These are phyloP conservation scores for Penaeus japonicus DNA, from an alignment of 1,140 invertebrate genomes.

Conservation along the genomic window DNA sequence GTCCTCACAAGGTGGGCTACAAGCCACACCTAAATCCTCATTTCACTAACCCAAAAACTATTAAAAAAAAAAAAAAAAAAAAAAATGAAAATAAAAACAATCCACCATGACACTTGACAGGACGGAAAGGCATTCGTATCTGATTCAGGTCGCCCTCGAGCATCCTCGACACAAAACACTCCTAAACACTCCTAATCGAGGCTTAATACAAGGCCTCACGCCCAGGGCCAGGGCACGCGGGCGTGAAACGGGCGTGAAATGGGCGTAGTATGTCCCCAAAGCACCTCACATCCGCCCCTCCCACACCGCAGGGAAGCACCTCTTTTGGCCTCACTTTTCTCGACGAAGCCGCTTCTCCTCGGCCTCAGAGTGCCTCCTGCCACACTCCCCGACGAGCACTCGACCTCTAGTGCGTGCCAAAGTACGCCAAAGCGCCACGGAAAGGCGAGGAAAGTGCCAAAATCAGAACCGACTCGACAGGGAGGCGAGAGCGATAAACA, in stretches of 20 bases:
- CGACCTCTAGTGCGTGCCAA: neutral
- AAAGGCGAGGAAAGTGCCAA: neutral
- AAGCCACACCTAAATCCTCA: no score
- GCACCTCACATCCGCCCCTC: neutral
- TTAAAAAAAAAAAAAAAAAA: no score
- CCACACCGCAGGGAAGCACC: conserved; percentile 10
- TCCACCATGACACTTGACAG: no score
- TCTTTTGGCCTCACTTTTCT: neutral
- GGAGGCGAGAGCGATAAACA: conserved; percentile 20
- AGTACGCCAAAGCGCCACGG: neutral
- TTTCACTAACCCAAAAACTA: no score
- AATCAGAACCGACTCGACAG: conserved; percentile 44
- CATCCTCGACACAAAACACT: no score
- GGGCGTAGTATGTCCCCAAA: neutral
- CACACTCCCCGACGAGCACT: conserved; percentile 11
- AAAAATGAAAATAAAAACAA: no score
- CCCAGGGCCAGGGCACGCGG: neutral
- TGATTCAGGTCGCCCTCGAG: no score
- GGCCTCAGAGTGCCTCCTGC: neutral
- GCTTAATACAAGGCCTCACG: neutral
- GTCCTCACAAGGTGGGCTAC: no score
- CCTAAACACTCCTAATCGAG: no score
- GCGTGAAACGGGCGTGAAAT: neutral
- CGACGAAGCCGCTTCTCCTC: neutral
- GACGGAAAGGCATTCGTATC: no score